Percentiles rank a stretch among this genome's conserved stretches.
These are phyloP conservation scores for Promerops cafer DNA, from an alignment of 2,113 vertebrate species.

Conservation along the genomic window DNA sequence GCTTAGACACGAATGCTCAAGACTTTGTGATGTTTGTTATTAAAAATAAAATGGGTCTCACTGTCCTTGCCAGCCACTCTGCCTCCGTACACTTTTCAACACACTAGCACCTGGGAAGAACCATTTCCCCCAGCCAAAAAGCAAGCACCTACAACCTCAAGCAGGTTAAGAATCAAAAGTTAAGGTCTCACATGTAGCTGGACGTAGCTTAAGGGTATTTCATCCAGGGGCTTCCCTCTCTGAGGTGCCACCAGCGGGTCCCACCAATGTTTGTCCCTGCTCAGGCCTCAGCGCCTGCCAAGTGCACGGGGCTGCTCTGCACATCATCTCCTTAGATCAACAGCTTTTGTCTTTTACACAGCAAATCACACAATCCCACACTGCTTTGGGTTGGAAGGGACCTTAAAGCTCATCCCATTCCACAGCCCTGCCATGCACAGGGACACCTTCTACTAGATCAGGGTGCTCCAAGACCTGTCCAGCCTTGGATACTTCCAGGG, in stretches of 20 bases:
- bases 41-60: not conserved
- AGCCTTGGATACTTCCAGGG: not conserved
- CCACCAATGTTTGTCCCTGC: accelerated
- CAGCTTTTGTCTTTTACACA: not conserved
- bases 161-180: not conserved
- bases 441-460: not conserved
- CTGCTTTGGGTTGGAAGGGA: not conserved
- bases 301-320: not conserved
- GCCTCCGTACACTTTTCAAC: not conserved
- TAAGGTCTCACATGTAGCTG: not conserved
- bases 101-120: not conserved
- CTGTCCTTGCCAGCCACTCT: not conserved
- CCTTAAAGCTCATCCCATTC: not conserved
- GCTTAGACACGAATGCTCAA: not conserved
- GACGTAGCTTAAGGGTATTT: not conserved
- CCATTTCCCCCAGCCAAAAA: not conserved
- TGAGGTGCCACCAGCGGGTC: not conserved
- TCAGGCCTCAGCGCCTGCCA: accelerated
- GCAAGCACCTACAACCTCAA: not conserved
- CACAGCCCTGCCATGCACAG: not conserved
- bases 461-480: not conserved
- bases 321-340: not conserved
- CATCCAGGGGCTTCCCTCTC: not conserved
- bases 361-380: not conserved
- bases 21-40: not conserved